A percentile compares a stretch with the other conserved stretches of the same genome.
phyloP scores from a whole-genome alignment of 1,140 invertebrate genomes.

The Globodera ellingtonae region DNA sequence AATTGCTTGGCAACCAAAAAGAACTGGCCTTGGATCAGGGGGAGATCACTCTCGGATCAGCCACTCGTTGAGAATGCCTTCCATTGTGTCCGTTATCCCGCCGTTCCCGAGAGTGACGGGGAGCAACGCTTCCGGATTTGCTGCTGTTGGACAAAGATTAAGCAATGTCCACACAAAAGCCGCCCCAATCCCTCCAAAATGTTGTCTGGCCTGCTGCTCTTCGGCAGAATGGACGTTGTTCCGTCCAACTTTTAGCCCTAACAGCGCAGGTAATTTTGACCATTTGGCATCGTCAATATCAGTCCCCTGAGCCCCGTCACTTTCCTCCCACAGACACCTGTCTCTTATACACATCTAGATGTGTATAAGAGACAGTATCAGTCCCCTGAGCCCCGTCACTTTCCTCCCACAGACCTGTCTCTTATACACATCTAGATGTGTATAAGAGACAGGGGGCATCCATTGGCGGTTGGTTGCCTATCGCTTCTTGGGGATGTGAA shows the following conservation, averaged over 20 bases:
- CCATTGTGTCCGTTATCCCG: not conserved
- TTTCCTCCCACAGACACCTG: not conserved
- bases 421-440: too few species aligned
- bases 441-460: too few species aligned
- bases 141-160: not conserved
- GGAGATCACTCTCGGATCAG: not conserved
- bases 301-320: too few species aligned
- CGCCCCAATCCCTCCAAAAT: not conserved
- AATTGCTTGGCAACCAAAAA: not conserved
- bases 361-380: too few species aligned
- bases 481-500: too few species aligned
- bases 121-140: not conserved
- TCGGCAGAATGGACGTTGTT: not conserved
- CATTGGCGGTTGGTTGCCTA: too few species aligned
- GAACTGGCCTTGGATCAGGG: not conserved
- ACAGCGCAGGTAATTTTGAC: not conserved
- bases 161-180: not conserved
- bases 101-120: not conserved
- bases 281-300: not conserved
- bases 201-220: not conserved
- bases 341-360: too few species aligned
- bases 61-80: not conserved
- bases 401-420: too few species aligned
- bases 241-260: not conserved
- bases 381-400: too few species aligned